Evolutionary conservation across 2,113 vertebrate species (phyloP).

Genomic region (Hassar affinis): DNA sequence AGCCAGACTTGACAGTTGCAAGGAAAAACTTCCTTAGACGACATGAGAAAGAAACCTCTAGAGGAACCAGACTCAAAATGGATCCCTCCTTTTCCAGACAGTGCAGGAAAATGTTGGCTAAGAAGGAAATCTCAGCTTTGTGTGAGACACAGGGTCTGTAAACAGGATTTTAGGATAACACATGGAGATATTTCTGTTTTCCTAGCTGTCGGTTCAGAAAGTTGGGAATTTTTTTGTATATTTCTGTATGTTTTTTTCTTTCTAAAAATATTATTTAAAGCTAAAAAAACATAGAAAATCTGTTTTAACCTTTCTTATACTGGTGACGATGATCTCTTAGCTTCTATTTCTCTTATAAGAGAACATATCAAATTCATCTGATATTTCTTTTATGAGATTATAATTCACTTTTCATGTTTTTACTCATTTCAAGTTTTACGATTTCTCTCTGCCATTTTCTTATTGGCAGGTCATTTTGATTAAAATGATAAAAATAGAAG

Average conservation of each 20-base stretch:
- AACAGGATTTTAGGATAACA: background rate
- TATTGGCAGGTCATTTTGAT: background rate
- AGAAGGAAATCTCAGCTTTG: too few relatives aligned
- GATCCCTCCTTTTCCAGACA: too few relatives aligned
- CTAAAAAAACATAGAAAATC: background rate
- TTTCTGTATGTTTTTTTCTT: too few relatives aligned
- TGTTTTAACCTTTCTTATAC: background rate
- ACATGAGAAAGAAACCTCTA: background rate
- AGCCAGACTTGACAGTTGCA: too few relatives aligned
- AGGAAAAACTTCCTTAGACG: background rate
- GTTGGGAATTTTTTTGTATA: background rate
- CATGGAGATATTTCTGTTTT: background rate
- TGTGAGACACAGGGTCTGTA: too few relatives aligned
- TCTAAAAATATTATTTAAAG: background rate
- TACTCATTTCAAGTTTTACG: background rate
- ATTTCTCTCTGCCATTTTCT: background rate
- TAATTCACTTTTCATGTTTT: background rate
- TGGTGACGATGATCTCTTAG: background rate
- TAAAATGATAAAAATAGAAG: background rate
- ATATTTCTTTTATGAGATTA: background rate
- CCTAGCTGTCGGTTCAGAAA: background rate
- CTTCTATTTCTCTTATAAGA: background rate
- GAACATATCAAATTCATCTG: background rate
- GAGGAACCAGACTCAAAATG: too few relatives aligned
- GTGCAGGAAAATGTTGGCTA: too few relatives aligned